phyloP scores from a whole-genome alignment of 2,113 vertebrate species.

The Daboia siamensis region DNA sequence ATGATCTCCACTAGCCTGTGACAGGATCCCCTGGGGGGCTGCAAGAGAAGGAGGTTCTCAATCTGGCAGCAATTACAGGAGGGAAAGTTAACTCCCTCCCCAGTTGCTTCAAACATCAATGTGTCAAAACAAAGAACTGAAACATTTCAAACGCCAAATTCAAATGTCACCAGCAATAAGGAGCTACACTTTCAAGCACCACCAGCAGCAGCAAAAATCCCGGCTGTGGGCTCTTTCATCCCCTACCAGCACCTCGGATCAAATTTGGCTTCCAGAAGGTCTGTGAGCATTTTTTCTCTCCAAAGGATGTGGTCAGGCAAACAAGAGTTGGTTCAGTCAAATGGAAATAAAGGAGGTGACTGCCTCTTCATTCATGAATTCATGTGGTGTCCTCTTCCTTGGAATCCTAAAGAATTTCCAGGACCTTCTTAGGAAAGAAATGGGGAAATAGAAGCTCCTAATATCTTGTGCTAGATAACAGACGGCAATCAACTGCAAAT shows the following conservation, averaged over 20 bases:
- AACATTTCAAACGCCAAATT: constrained; percentile 27
- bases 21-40: constrained; percentile 24
- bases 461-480: not conserved
- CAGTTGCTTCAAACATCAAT: constrained; percentile 46
- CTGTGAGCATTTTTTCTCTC: accelerated
- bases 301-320: not conserved
- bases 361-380: not conserved
- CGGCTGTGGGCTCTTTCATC: accelerated
- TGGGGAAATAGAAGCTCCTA: not conserved
- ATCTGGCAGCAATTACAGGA: constrained; percentile 55
- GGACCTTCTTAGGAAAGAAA: not conserved
- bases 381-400: not conserved
- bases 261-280: not conserved
- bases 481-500: not conserved
- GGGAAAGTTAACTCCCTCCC: constrained; percentile 52
- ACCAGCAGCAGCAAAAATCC: not conserved
- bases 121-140: constrained; percentile 44
- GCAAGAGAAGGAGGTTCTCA: not conserved
- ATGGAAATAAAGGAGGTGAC: not conserved
- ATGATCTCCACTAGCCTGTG: constrained; percentile 25
- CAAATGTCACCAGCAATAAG: constrained; percentile 51
- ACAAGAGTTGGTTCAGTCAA: accelerated
- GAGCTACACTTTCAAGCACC: not conserved
- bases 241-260: not conserved
- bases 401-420: not conserved